Percentiles rank a stretch among this genome's conserved stretches.
phyloP scores from a whole-genome alignment of 2,113 vertebrate species.

The Lucifuga dentata region DNA sequence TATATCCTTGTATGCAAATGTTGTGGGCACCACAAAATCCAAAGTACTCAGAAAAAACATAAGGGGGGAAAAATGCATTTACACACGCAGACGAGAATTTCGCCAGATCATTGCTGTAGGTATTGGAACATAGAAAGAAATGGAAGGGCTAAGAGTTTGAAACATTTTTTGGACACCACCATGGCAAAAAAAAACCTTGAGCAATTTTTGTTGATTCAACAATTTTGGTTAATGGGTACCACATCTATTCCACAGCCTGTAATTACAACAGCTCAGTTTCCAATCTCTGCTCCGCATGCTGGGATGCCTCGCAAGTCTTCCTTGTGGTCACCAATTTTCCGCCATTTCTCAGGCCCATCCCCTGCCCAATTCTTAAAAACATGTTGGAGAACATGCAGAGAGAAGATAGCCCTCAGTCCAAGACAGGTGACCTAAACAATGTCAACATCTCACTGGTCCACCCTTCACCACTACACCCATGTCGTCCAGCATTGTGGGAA shows the following conservation, averaged over 20 bases:
- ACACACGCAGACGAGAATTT: conserved; percentile 69
- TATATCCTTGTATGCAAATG: conserved; percentile 46
- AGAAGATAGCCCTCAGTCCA: conserved; percentile 51
- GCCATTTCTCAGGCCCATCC: conserved; percentile 77
- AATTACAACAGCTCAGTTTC: conserved; percentile 90
- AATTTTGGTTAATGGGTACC: conserved; percentile 89
- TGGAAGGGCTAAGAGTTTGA: conserved; percentile 80
- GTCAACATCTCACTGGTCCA: conserved; percentile 48
- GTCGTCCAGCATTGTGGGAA: conserved; percentile 65
- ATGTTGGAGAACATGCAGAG: conserved; percentile 66
- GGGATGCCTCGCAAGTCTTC: conserved; percentile 84
- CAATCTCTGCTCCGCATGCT: conserved; percentile 82
- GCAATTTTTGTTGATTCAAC: conserved; percentile 89
- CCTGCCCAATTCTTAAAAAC: conserved; percentile 60
- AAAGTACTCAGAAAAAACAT: conserved; percentile 33
- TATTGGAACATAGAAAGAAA: conserved; percentile 80
- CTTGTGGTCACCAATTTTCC: conserved; percentile 83
- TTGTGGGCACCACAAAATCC: conserved; percentile 23
- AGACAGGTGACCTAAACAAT: conserved; percentile 81
- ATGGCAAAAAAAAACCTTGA: conserved; percentile 81
- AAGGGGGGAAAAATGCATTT: conserved; percentile 58
- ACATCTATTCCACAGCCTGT: conserved; percentile 87
- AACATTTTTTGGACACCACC: conserved; percentile 81
- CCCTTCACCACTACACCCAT: conserved; percentile 41
- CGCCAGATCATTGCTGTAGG: conserved; percentile 82